Evolutionary conservation across 2,888 invertebrate species (phyloP).

Genomic region (Campoletis raptor): DNA sequence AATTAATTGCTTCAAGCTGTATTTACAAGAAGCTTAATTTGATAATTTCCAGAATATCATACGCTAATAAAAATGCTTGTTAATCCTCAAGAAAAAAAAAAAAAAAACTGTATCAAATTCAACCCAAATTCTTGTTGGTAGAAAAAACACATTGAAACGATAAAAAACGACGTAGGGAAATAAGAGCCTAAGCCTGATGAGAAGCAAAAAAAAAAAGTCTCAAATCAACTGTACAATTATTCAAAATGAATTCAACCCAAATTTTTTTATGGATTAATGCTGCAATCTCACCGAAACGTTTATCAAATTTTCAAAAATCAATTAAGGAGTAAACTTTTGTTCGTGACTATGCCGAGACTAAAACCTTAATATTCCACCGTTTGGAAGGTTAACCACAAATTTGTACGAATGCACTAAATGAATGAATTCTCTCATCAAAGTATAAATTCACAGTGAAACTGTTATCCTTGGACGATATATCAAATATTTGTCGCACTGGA

Average conservation of each 20-base stretch:
- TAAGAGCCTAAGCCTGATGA: too few species aligned
- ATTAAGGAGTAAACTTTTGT: too few species aligned
- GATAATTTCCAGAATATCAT: background rate
- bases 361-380: background rate
- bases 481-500: constrained; percentile 27
- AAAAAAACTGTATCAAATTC: background rate
- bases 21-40: background rate
- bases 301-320: too few species aligned
- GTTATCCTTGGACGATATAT: constrained; percentile 23
- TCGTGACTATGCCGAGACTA: too few species aligned
- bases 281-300: too few species aligned
- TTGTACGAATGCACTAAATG: background rate
- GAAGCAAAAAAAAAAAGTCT: background rate
- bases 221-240: background rate
- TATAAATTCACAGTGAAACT: constrained; percentile 1
- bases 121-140: background rate
- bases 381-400: background rate
- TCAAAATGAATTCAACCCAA: background rate
- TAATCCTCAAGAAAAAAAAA: background rate
- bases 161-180: background rate
- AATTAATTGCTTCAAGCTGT: constrained; percentile 2
- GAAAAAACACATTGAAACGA: background rate
- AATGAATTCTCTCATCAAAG: constrained; percentile 13
- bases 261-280: background rate
- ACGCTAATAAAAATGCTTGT: background rate